phyloP scores from a whole-genome alignment of 2,888 invertebrate species.

The Glyphotaelius pellucidus region DNA sequence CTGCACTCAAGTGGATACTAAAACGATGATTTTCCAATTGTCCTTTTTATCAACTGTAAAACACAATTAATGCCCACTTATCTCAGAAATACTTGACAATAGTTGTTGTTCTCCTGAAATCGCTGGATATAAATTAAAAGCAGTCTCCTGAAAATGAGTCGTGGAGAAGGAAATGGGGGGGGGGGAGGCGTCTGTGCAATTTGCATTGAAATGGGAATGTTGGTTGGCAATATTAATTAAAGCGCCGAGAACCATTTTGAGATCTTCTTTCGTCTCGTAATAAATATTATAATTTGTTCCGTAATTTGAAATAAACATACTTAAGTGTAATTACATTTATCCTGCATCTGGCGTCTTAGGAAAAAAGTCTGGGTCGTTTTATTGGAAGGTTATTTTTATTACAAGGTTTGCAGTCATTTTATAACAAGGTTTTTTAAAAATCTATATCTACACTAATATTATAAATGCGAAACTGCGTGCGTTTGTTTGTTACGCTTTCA shows the following conservation, averaged over 20 bases:
- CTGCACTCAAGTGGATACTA: background rate
- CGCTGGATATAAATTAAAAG: slow-evolving; percentile 65
- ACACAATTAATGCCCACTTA: slow-evolving; percentile 38
- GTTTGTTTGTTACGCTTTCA: too few species aligned
- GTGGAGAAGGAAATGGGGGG: background rate
- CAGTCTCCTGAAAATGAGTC: slow-evolving; percentile 64
- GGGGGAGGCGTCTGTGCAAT: slow-evolving; percentile 57
- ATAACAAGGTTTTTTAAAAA: too few species aligned
- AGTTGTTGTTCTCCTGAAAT: slow-evolving; percentile 62
- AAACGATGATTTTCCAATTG: slow-evolving; percentile 32
- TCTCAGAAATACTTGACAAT: slow-evolving; percentile 61
- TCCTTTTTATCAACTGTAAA: slow-evolving; percentile 18
- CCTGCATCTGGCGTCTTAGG: background rate
- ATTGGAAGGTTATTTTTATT: too few species aligned
- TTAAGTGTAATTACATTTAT: background rate
- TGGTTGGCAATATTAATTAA: slow-evolving; percentile 64
- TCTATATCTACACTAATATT: too few species aligned
- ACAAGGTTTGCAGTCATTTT: too few species aligned
- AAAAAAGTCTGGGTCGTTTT: background rate
- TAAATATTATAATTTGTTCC: slow-evolving; percentile 24
- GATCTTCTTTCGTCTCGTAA: slow-evolving; percentile 46
- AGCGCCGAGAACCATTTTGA: slow-evolving; percentile 37
- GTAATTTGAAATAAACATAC: background rate
- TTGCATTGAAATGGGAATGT: slow-evolving; percentile 65
- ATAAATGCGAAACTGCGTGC: too few species aligned